These are phyloP conservation scores for Thaleichthys pacificus DNA, from an alignment of 2,797 vertebrate genomes.

Conservation along the genomic window DNA sequence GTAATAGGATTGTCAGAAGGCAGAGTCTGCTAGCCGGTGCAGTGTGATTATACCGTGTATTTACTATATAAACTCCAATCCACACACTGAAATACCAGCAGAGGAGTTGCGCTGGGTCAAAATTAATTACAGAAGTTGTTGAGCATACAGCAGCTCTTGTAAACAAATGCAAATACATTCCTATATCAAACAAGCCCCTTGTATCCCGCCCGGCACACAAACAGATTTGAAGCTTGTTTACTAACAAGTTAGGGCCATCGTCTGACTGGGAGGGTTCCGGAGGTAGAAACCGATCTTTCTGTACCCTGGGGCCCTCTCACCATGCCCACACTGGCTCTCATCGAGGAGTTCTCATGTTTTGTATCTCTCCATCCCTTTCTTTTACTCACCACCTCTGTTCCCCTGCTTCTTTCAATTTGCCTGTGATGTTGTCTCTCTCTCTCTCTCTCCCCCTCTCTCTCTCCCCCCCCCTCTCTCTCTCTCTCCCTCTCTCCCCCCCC, in stretches of 20 bases:
- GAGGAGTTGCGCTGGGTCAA: slow-evolving; percentile 71
- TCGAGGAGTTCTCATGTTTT: slow-evolving; percentile 35
- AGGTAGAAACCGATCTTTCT: slow-evolving; percentile 47
- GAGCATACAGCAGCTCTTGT: slow-evolving; percentile 75
- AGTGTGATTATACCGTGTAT: slow-evolving; percentile 36
- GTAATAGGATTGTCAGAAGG: slow-evolving; percentile 53
- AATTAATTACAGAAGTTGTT: slow-evolving; percentile 77
- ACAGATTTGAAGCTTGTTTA: slow-evolving; percentile 60
- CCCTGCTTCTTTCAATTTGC: slow-evolving; percentile 14
- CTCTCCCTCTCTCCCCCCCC: not conserved
- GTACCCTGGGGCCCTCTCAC: slow-evolving; percentile 39
- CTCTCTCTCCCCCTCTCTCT: not conserved
- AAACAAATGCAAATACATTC: slow-evolving; percentile 77
- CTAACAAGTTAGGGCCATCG: slow-evolving; percentile 52
- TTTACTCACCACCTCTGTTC: slow-evolving; percentile 20
- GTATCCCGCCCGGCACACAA: slow-evolving; percentile 42
- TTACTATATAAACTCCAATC: slow-evolving; percentile 50
- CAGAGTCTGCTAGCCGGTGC: slow-evolving; percentile 32
- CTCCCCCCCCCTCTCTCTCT: not conserved
- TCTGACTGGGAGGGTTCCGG: slow-evolving; percentile 49
- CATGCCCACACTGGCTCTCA: slow-evolving; percentile 42
- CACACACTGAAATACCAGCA: slow-evolving; percentile 51
- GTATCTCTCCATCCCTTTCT: slow-evolving; percentile 7
- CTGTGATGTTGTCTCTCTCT: not conserved
- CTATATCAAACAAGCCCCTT: slow-evolving; percentile 69